Percentiles rank a stretch among this genome's conserved stretches.
These are phyloP conservation scores for Scaptomyza pallida DNA, from an alignment of 1,140 invertebrate species.

Conservation along the genomic window DNA sequence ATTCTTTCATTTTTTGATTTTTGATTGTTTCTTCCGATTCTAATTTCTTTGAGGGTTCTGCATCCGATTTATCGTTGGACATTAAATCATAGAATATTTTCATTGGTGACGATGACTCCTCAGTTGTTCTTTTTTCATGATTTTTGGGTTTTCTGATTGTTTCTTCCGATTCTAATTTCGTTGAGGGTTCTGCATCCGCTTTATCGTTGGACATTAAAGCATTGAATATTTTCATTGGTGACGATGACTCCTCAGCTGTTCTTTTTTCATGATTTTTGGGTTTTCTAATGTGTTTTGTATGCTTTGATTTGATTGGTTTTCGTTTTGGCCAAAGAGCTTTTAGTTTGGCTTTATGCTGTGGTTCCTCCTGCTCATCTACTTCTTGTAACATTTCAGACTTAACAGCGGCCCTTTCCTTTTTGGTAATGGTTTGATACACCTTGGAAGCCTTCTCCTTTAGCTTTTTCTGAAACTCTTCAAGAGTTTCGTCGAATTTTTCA, in stretches of 20 bases:
- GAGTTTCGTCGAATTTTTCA: constrained; percentile 4
- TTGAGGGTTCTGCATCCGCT: neutral
- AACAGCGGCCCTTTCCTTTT: neutral
- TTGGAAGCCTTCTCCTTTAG: neutral
- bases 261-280: neutral
- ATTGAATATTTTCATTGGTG: neutral
- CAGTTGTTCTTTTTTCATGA: too few relatives aligned
- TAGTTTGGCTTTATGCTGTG: neutral
- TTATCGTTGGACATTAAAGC: neutral
- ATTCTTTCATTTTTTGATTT: too few relatives aligned
- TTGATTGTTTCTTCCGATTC: neutral
- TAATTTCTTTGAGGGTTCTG: neutral
- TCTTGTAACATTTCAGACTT: neutral
- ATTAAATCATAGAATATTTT: too few relatives aligned
- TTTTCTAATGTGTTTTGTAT: neutral
- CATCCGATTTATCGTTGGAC: too few relatives aligned
- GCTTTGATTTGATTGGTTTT: neutral
- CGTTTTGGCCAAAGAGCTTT: neutral
- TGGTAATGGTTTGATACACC: neutral
- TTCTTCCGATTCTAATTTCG: neutral
- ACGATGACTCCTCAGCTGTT: neutral
- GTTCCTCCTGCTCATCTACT: neutral
- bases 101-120: too few relatives aligned
- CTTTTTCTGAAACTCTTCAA: neutral
- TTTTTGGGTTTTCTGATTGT: too few relatives aligned